Evolutionary conservation across 2,113 vertebrate genomes (phyloP), one percentile per base, ranked within the genome.

Genomic region (Diglossa brunneiventris): DNA sequence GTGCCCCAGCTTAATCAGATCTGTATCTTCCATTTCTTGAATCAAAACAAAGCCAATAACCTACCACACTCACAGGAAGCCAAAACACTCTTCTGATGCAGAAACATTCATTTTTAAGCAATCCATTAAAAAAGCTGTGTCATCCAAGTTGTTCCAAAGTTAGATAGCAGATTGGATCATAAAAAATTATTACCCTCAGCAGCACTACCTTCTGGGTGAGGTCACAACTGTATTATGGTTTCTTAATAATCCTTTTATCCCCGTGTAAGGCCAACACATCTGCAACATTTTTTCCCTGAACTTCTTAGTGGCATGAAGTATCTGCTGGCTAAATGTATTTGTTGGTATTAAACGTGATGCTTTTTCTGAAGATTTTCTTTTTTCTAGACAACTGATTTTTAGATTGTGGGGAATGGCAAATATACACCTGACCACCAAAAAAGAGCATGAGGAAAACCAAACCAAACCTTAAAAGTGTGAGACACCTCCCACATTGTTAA

Each of bases 141-240:
- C 4, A 9, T 89, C 72, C 69, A 72, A 80, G 55, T 73, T 88
- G 19, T 66, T 79, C 72, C 84, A 90, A 41, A 76, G 46, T 66
- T 83, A 83, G 67, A 91, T 46, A 92, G 41, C 68, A 85, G 78
- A 90, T 80, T 94, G 72, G 72, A 74, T 80, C 42, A 83, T 83
- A 87, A 97, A 94, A 87, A 73, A 88, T 50, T 68, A 76, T 87
- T 87, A 79, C 58, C 63, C 50, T 90, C 33, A 3, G 28, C 82
- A 70, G 50, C 50, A 52, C 55, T 92, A 28, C 87, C 76, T 92
- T 33, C 82, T 3, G 2, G 31, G 18, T 55, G 62, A 91, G 81
- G 81, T 96, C 87, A 76, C 58, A 79, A 16, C 33, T 47, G 30
- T n/a, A 62, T 52, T 74, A 56, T 56, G 24, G 33, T 67, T 85